Percentiles rank a stretch among this genome's conserved stretches.
Evolutionary conservation across 2,888 invertebrate species (phyloP).

Genomic region (Molorchus minor): DNA sequence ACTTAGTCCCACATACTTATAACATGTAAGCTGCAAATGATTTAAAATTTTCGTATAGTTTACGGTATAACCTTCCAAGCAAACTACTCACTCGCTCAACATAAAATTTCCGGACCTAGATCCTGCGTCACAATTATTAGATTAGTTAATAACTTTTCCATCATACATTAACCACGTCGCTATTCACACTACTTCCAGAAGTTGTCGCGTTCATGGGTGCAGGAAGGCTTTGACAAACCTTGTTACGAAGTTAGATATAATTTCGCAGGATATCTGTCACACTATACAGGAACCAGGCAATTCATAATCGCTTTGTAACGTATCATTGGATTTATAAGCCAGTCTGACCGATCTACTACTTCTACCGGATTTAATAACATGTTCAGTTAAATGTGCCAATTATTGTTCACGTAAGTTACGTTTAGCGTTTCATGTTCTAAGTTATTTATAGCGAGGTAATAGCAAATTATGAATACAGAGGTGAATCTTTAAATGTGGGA

Average conservation of each 20-base stretch:
- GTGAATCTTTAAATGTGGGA: no score
- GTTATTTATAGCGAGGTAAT: no score
- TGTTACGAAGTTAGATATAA: constrained; percentile 22
- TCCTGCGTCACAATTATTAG: not conserved
- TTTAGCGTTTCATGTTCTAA: constrained; percentile 27
- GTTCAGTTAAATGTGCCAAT: constrained; percentile 35
- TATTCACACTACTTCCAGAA: constrained; percentile 7
- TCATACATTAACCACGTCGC: constrained; percentile 2
- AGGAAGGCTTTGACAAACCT: constrained; percentile 22
- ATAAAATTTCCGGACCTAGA: not conserved
- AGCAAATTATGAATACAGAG: no score
- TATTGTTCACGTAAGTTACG: constrained; percentile 32
- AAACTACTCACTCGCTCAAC: no score
- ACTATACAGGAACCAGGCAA: constrained; percentile 6
- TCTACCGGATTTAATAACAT: constrained; percentile 21
- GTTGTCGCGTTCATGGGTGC: constrained; percentile 10
- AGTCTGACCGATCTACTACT: not conserved
- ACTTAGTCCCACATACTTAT: no score
- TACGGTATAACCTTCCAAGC: no score
- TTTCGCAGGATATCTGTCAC: constrained; percentile 15
- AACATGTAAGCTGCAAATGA: no score
- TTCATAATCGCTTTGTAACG: constrained; percentile 21
- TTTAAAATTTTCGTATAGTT: no score
- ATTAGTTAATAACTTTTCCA: constrained; percentile 2
- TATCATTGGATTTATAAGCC: constrained; percentile 16